Evolutionary conservation across 2,888 invertebrate species (phyloP).

Genomic region (Agrotis exclamationis): DNA sequence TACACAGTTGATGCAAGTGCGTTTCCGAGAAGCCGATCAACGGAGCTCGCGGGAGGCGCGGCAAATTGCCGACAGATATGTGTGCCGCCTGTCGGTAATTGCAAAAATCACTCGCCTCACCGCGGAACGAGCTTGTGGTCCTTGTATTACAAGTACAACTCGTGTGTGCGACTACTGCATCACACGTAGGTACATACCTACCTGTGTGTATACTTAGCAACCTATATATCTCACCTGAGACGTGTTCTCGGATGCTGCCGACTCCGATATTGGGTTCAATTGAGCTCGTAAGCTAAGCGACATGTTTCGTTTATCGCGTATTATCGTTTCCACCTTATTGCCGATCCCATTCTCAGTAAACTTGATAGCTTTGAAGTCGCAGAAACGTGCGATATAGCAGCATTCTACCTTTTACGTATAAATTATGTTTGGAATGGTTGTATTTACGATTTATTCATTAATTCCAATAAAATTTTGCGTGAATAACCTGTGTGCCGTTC

Average conservation of each 20-base stretch:
- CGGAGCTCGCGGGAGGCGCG: conserved; percentile 83
- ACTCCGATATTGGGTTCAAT: conserved; percentile 46
- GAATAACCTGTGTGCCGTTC: neutral
- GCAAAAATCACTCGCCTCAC: conserved; percentile 85
- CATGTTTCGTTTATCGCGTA: conserved; percentile 54
- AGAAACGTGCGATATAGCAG: conserved; percentile 29
- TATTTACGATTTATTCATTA: conserved; percentile 13
- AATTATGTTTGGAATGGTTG: conserved; percentile 5
- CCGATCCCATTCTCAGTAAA: conserved; percentile 58
- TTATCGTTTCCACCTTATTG: conserved; percentile 54
- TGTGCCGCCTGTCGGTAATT: conserved; percentile 88
- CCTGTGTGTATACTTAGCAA: conserved; percentile 9
- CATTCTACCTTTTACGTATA: conserved; percentile 13
- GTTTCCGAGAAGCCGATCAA: conserved; percentile 88
- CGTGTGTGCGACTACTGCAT: conserved; percentile 65
- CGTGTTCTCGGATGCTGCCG: conserved; percentile 47
- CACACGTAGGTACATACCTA: conserved; percentile 20
- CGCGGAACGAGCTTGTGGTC: conserved; percentile 71
- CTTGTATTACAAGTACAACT: conserved; percentile 75
- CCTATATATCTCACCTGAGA: conserved; percentile 22
- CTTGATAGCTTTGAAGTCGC: conserved; percentile 46
- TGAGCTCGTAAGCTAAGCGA: conserved; percentile 47
- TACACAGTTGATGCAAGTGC: conserved; percentile 84
- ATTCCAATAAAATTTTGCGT: neutral
- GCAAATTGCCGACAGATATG: conserved; percentile 90